Conservation (phyloP, 1,140 invertebrate genomes). For the Drosophila cardini region DNA sequence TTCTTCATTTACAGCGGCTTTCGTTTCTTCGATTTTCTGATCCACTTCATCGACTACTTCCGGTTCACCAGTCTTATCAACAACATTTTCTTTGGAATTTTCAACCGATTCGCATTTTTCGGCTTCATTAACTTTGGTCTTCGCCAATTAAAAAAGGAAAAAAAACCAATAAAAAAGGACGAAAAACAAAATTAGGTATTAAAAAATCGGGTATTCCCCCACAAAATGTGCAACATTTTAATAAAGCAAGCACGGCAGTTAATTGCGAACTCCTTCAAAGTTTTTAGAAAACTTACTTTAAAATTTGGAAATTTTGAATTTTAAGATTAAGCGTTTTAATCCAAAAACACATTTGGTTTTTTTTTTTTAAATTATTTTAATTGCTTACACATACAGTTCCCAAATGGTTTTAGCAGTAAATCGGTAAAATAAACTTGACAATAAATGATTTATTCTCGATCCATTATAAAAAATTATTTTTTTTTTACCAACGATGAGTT, state of each 20-base stretch:
- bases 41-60: not conserved
- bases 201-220: not conserved
- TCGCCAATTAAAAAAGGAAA: slow-evolving; percentile 29
- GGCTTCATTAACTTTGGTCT: slow-evolving; percentile 35
- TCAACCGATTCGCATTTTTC: slow-evolving; percentile 9
- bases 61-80: slow-evolving; percentile 1
- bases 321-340: too few relatives aligned
- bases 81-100: slow-evolving; percentile 17
- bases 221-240: not conserved
- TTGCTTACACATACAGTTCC: too few relatives aligned
- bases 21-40: not conserved
- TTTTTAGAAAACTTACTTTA: too few relatives aligned
- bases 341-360: too few relatives aligned
- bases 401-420: too few relatives aligned
- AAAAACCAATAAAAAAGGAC: slow-evolving; percentile 24
- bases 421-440: too few relatives aligned
- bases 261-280: too few relatives aligned
- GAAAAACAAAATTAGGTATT: not conserved
- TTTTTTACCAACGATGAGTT: too few relatives aligned
- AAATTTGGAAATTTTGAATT: too few relatives aligned
- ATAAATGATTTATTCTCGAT: too few relatives aligned
- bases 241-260: not conserved
- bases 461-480: too few relatives aligned
- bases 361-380: too few relatives aligned
- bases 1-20: not conserved